These are phyloP conservation scores for Halcyon smyrnensis DNA, from an alignment of 2,797 vertebrate species.

Conservation along the genomic window DNA sequence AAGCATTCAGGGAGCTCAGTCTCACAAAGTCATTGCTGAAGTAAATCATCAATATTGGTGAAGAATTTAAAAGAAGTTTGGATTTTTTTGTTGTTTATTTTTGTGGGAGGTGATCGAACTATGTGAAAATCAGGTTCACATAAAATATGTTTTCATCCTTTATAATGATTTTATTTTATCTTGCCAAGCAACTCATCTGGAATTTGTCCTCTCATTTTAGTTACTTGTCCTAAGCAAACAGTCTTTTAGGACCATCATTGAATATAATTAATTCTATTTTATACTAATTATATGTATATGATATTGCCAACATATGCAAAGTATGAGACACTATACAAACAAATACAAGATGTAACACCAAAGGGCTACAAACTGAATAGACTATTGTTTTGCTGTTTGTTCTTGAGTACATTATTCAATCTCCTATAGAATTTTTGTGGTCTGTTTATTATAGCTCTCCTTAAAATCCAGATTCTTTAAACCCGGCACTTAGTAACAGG, in stretches of 20 bases:
- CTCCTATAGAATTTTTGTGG: not conserved
- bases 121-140: not conserved
- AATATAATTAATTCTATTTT: not conserved
- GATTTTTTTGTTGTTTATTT: not conserved
- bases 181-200: not conserved
- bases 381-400: not conserved
- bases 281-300: not conserved
- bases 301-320: not conserved
- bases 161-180: not conserved
- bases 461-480: not conserved
- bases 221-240: not conserved
- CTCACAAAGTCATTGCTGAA: not conserved
- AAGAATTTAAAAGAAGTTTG: not conserved
- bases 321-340: not conserved
- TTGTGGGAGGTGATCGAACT: not conserved
- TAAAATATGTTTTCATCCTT: not conserved
- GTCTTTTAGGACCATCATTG: not conserved
- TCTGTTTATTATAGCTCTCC: not conserved
- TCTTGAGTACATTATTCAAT: not conserved
- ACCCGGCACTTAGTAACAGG: not conserved
- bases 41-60: not conserved
- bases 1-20: not conserved
- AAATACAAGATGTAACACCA: not conserved
- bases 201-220: constrained; percentile 4
- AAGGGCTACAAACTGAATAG: not conserved